Percentiles rank a stretch among this genome's conserved stretches.
phyloP scores from a whole-genome alignment of 2,113 vertebrate genomes.

The Peromyscus leucopus region DNA sequence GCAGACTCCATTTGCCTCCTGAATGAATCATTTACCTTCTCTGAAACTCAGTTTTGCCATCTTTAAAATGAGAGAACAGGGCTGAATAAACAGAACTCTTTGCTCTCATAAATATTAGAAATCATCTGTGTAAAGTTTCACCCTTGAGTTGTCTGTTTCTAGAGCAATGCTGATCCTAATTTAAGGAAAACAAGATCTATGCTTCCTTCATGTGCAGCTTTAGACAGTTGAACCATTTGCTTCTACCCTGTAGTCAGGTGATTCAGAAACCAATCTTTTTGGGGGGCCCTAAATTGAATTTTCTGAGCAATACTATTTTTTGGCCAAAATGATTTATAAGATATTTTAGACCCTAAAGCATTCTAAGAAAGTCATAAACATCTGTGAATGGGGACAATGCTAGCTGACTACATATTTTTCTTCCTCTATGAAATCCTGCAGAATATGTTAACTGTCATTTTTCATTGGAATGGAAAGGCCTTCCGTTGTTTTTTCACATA shows the following conservation, averaged over 20 bases:
- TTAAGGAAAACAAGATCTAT: not conserved
- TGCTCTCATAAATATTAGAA: not conserved
- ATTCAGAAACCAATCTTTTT: constrained; percentile 62
- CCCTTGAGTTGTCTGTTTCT: not conserved
- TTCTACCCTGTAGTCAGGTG: constrained; percentile 65
- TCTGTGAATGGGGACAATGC: constrained; percentile 27
- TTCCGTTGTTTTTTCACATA: not conserved
- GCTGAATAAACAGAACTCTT: not conserved
- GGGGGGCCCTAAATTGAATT: constrained; percentile 72
- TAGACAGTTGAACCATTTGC: constrained; percentile 26
- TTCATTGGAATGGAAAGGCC: constrained; percentile 36
- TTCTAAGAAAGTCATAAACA: constrained; percentile 76
- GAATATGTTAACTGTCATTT: constrained; percentile 61
- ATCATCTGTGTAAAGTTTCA: not conserved
- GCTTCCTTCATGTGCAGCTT: constrained; percentile 27
- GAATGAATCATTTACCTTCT: constrained; percentile 29
- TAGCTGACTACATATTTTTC: constrained; percentile 61
- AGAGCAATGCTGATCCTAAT: not conserved
- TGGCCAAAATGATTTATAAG: constrained; percentile 73
- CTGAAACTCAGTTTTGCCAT: constrained; percentile 51
- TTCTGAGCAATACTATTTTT: constrained; percentile 77
- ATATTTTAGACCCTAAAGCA: constrained; percentile 73
- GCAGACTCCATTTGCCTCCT: not conserved
- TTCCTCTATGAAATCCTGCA: constrained; percentile 51
- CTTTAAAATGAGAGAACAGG: constrained; percentile 39